Base-by-base conservation (phyloP, 2,113 vertebrate genomes). In the Crocuta crocuta region DNA sequence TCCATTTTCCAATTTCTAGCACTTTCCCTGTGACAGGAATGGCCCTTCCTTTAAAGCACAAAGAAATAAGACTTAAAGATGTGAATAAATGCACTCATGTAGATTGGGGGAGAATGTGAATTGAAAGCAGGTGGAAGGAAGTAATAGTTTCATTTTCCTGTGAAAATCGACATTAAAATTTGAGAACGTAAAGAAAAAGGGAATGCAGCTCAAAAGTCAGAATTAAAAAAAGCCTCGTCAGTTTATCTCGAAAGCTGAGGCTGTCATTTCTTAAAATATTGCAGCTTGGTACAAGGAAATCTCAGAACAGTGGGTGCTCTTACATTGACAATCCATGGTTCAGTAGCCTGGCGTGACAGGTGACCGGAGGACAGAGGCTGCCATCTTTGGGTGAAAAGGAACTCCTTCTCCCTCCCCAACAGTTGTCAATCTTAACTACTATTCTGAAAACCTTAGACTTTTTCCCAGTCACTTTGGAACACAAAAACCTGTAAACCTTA, bases 211-310 rank as follows among this genome's bases (percentile, higher is more conserved):
- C 50, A 90, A 95, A 84, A 26, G 8, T 45, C 3, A 70, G 76
- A 95, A 85, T 74, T 90, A 58, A 53, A 91, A 81, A 92, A 97
- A 88, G 24, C 68, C 33, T 23, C 13, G 7, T 28, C 26, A 74
- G 21, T 86, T 94, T 76, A 35, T 70, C 21, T 83, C 21, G 82
- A 31, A 86, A 86, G 21, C n/a, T 21, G 28, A 93, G 24, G 66
- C 53, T 91, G 71, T 97, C 97, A 89, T 93, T 83, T 91, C 63
- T 93, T 50, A 86, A 87, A 97, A 82, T 79, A 82, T 28, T 74
- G 76, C 73, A 61, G 7, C 73, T 71, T 83, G 55, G 81, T 83
- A 6, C 33, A 8, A 26, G 31, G 61, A 86, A 81, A 76, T 74
- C 91, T 85, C 85, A 33, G 91, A 74, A 83, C 85, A 89, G 84